Evolutionary conservation across 2,113 vertebrate species (phyloP).

Genomic region (Chloropsis hardwickii): DNA sequence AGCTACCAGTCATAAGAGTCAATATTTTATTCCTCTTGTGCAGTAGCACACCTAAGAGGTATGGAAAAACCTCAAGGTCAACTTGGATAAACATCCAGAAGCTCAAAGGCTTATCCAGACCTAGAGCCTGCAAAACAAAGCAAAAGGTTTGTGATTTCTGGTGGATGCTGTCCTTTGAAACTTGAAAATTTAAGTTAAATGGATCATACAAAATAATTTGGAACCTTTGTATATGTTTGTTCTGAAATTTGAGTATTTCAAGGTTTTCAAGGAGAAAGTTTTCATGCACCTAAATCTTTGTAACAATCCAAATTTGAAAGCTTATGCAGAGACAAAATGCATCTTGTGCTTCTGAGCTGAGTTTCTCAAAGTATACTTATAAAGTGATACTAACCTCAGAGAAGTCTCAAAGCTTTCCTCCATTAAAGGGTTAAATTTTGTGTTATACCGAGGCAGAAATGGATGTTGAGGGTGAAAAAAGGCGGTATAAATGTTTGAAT

Average conservation of each 20-base stretch:
- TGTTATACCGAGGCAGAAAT: not conserved
- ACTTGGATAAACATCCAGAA: not conserved
- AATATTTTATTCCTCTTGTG: not conserved
- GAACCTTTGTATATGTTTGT: fast-evolving
- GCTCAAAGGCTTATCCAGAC: not conserved
- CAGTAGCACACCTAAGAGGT: not conserved
- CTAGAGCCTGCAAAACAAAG: not conserved
- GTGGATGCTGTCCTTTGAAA: not conserved
- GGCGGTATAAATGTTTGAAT: not conserved
- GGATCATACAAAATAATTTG: not conserved
- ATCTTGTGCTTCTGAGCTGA: not conserved
- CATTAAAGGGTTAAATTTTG: not conserved
- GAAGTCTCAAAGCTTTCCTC: not conserved
- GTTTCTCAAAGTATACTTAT: not conserved
- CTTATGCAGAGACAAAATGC: not conserved
- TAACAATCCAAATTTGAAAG: not conserved
- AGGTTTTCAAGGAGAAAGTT: not conserved
- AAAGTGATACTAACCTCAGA: not conserved
- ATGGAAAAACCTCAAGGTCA: not conserved
- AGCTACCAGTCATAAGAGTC: fast-evolving
- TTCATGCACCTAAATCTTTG: not conserved
- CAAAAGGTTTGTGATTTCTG: not conserved
- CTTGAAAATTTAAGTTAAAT: not conserved
- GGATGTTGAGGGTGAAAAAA: not conserved
- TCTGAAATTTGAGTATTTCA: not conserved